Conservation (phyloP, 2,797 vertebrate species). For the Anabacerthia variegaticeps region DNA sequence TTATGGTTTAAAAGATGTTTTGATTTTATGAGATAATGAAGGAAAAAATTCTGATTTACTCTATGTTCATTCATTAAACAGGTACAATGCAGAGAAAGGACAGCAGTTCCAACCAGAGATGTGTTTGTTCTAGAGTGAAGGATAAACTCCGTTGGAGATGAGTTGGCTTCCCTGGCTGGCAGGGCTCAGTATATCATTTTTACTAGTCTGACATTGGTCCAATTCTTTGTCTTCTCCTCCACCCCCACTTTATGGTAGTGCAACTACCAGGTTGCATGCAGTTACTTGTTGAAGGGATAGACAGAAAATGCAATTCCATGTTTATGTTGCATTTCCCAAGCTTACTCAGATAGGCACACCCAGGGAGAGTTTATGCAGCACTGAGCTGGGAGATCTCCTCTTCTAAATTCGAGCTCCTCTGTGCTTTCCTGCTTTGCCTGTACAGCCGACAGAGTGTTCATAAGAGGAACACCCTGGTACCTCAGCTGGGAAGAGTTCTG, state of each 20-base stretch:
- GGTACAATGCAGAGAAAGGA: slow-evolving; percentile 45
- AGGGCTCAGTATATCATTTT: background rate
- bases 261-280: background rate
- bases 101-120: slow-evolving; percentile 23
- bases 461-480: background rate
- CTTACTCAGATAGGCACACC: background rate
- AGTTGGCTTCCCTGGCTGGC: background rate
- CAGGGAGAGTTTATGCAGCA: background rate
- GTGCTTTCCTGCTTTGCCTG: background rate
- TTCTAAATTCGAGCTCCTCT: background rate
- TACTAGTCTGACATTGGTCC: background rate
- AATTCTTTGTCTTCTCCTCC: background rate
- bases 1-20: background rate
- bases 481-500: background rate
- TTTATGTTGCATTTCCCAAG: background rate
- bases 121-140: slow-evolving; percentile 42
- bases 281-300: background rate
- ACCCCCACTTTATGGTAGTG: background rate
- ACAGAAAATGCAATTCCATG: background rate
- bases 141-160: background rate
- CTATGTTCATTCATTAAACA: slow-evolving; percentile 65
- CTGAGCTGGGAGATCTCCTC: background rate
- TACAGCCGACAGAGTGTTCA: background rate
- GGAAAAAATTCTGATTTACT: background rate
- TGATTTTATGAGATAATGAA: background rate